Base-by-base conservation (phyloP, 1,140 invertebrate species). In the Drosophila willistoni region DNA sequence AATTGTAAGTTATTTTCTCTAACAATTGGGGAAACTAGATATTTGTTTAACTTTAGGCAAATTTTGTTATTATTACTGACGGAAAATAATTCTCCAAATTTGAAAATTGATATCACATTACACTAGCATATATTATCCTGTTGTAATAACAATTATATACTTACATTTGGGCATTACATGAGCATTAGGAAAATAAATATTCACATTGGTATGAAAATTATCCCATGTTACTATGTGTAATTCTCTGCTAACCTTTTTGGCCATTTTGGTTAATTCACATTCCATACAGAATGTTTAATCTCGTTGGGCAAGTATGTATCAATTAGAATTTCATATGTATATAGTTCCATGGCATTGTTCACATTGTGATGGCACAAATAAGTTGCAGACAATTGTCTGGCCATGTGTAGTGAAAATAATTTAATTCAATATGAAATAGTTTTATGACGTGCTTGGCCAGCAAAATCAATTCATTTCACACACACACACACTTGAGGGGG, bases 341-440 rank as follows among this genome's bases (percentile, higher is more conserved):
- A 42, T 57, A 29, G 29, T 13, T 55, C 33, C 41, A n/a, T n/a
- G n/a, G 3, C 44, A 47, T 47, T 47, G 9, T 17, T 64, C 54
- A 64, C 56, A 76, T 47, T 70, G 55, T 44, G 39, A 47, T 33
- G 33, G 13, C 29, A 72, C 66, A 59, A 61, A 73, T 69, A 83
- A 83, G 77, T 79, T 69, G 70, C 36, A 12, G 36, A 51, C 74
- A 86, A 79, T 81, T 71, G 65, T 67, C 41, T 74, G 85, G 77
- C 66, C 87, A 84, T 84, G 79, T 84, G 78, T 87, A 81, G 81
- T 89, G 68, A 75, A 82, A 86, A 90, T 86, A 90, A 90, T 90
- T 90, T 90, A 89, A 89, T 89, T 89, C 73, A 87, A 86, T 81
- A 73, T 59, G 79, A 85, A 90, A 87, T 90, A 83, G 87, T 90